A percentile compares a stretch with the other conserved stretches of the same genome.
Conservation (phyloP, 2,888 invertebrate species). For the Drosophila borborema region DNA sequence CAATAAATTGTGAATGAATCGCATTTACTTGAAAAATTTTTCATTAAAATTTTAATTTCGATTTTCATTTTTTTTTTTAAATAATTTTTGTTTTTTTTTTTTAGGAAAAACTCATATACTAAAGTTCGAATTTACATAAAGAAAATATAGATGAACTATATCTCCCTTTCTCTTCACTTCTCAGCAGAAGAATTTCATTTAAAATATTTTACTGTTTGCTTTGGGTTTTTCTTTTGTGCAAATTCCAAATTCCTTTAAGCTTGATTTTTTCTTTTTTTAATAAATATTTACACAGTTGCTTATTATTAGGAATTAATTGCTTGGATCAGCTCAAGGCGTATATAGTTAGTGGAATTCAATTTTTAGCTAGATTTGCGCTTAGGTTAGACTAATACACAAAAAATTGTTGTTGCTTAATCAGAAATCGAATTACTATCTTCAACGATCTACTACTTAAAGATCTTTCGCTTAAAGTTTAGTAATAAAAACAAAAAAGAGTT, state of each 20-base stretch:
- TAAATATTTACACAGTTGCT: not conserved
- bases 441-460: not conserved
- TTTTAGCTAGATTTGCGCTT: not conserved
- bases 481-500: not conserved
- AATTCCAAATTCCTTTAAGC: not conserved
- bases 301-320: not conserved
- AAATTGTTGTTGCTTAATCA: not conserved
- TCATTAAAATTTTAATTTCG: not conserved
- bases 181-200: not conserved
- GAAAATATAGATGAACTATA: too few species aligned
- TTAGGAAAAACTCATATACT: not conserved
- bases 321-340: not conserved
- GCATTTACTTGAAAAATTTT: slow-evolving; percentile 21
- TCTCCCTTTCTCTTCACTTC: too few species aligned
- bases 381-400: not conserved
- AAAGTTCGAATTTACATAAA: not conserved
- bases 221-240: not conserved
- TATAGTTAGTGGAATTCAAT: not conserved
- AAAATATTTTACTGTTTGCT: not conserved
- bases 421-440: not conserved
- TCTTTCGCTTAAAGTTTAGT: not conserved
- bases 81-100: not conserved
- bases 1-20: slow-evolving; percentile 39
- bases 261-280: not conserved
- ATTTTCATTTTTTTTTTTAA: not conserved